Evolutionary conservation across 2,888 invertebrate genomes (phyloP), one percentile per base, ranked within the genome.

Genomic region (Acleris laterana): DNA sequence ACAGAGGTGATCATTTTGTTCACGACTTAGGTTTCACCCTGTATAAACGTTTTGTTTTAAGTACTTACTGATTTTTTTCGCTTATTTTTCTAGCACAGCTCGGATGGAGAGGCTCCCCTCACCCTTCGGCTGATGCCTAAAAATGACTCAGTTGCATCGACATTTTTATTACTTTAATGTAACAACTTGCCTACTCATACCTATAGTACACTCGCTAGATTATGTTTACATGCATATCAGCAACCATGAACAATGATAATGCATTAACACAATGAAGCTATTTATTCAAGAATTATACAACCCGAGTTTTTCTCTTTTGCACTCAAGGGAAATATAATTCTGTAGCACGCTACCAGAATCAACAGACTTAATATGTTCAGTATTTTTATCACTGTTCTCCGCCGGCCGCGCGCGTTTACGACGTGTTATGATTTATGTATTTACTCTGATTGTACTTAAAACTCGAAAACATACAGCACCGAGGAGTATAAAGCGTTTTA

Each of bases 381-480:
- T 60, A 66, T 70, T 67, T 69, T 69, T 69, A 68, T 68, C 61
- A 68, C 59, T 74, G 65, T 71, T 71, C 62, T 71, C 58, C 63
- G 61, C 55, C 64, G 22, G 66, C 61, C 50, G 69, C 63, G 38
- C 38, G 38, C 38, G 70, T 75, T 74, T 74, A 71, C 69, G 68
- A 70, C 53, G 58, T 69, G 63, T 70, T 70, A 70, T 78, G 70
- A 75, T 77, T 75, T 76, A 78, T 72, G 70, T 71, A 70, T 74
- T 64, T 67, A 66, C 56, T 64, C 68, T 70, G 72, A 71, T 73
- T 72, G 66, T 71, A 66, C 66, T 71, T 69, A 32, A 32, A 32
- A 32, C 32, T 32, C 32, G 59, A 63, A 71, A 72, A 71, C 71
- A 71, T 71, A 62, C 32, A 70, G 63, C 72, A 74, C 70, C 32